These are phyloP conservation scores for Drosophila putrida DNA, from an alignment of 2,888 invertebrate genomes.

Conservation along the genomic window DNA sequence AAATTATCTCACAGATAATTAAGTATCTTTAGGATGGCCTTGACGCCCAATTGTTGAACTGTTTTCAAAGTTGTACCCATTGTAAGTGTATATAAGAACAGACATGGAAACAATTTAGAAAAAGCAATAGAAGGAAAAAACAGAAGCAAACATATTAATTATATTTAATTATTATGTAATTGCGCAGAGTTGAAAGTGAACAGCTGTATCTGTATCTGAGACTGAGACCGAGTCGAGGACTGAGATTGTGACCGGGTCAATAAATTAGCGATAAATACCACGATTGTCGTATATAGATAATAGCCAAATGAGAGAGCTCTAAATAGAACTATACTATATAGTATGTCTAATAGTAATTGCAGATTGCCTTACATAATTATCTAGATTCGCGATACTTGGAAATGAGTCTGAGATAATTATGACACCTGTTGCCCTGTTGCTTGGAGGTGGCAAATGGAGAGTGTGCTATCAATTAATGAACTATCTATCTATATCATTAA, in stretches of 20 bases:
- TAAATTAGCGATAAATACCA: conserved; percentile 46
- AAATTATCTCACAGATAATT: not conserved
- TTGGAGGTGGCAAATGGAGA: not conserved
- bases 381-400: conserved; percentile 6
- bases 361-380: conserved; percentile 27
- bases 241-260: conserved; percentile 40
- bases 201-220: conserved; percentile 18
- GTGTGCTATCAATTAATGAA: conserved; percentile 31
- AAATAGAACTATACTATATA: not conserved
- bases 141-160: conserved; percentile 40
- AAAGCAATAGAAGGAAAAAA: not conserved
- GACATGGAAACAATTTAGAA: conserved; percentile 8
- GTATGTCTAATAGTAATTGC: conserved; percentile 26
- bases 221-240: not conserved
- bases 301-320: conserved; percentile 2
- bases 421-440: conserved; percentile 36
- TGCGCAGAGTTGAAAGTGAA: conserved; percentile 20
- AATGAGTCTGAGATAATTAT: conserved; percentile 36
- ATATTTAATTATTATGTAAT: conserved; percentile 50
- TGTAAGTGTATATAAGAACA: conserved; percentile 9
- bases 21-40: conserved; percentile 1
- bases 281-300: conserved; percentile 10
- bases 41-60: not conserved
- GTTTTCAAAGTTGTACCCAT: conserved; percentile 1
- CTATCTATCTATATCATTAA: conserved; percentile 12